Evolutionary conservation across 2,888 invertebrate genomes (phyloP).

Genomic region (Sesia apiformis): DNA sequence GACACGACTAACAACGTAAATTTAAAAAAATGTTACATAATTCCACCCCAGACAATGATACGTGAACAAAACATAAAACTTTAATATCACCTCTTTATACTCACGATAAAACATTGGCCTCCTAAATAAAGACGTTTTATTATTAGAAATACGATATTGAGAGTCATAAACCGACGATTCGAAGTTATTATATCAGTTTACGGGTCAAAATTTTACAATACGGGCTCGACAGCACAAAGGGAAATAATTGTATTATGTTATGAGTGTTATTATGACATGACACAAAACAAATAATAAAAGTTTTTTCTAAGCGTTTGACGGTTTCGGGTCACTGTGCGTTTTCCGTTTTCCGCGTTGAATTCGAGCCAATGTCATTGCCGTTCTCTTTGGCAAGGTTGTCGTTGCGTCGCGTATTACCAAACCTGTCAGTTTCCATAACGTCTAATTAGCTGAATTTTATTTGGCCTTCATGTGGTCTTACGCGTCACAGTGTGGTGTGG

Average conservation of each 20-base stretch:
- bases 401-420: constrained; percentile 17
- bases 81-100: constrained; percentile 56
- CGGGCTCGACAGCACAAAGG: constrained; percentile 23
- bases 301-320: not conserved
- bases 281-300: not conserved
- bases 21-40: constrained; percentile 1
- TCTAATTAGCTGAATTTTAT: constrained; percentile 12
- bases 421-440: constrained; percentile 26
- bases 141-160: constrained; percentile 71
- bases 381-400: constrained; percentile 49
- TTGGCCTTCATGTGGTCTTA: not conserved
- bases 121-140: constrained; percentile 70
- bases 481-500: constrained; percentile 3
- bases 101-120: constrained; percentile 61
- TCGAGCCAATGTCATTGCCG: constrained; percentile 61
- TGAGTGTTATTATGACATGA: not conserved
- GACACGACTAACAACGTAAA: constrained; percentile 11
- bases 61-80: constrained; percentile 39
- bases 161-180: constrained; percentile 59
- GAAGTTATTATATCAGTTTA: constrained; percentile 61
- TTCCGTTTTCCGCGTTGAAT: constrained; percentile 53
- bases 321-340: constrained; percentile 24
- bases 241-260: constrained; percentile 2
- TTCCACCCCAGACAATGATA: constrained; percentile 25
- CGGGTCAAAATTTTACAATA: constrained; percentile 56